These are phyloP conservation scores for Dilophus febrilis DNA, from an alignment of 2,888 invertebrate genomes.

Conservation along the genomic window DNA sequence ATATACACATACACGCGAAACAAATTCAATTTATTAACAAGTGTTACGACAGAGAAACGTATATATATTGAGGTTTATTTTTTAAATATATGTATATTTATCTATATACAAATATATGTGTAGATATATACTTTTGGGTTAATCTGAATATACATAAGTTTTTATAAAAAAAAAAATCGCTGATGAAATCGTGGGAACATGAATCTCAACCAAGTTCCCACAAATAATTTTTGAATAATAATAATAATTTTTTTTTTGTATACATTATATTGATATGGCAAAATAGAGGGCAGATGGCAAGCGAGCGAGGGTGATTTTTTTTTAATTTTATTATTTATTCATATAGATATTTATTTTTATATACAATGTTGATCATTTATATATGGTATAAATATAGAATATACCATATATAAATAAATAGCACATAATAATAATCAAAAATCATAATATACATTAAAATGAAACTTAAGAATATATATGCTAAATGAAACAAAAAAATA, in stretches of 20 bases:
- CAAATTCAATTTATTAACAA: not conserved
- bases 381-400: too few relatives aligned
- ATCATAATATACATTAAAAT: too few relatives aligned
- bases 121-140: too few relatives aligned
- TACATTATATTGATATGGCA: too few relatives aligned
- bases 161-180: not conserved
- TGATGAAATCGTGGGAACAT: constrained; percentile 21
- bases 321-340: too few relatives aligned
- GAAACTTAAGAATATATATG: too few relatives aligned
- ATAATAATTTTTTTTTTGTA: not conserved
- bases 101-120: not conserved
- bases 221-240: constrained; percentile 7
- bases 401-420: too few relatives aligned
- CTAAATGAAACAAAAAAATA: too few relatives aligned
- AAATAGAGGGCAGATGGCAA: constrained; percentile 7
- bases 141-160: not conserved
- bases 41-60: not conserved
- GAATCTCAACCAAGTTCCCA: constrained; percentile 20
- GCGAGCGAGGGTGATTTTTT: constrained; percentile 8
- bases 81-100: not conserved
- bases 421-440: too few relatives aligned
- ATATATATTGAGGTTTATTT: not conserved
- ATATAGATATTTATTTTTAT: too few relatives aligned
- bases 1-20: not conserved
- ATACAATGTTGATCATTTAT: too few relatives aligned